Conservation (phyloP, 2,888 invertebrate species). For the Scelioninae gen. 2 region DNA sequence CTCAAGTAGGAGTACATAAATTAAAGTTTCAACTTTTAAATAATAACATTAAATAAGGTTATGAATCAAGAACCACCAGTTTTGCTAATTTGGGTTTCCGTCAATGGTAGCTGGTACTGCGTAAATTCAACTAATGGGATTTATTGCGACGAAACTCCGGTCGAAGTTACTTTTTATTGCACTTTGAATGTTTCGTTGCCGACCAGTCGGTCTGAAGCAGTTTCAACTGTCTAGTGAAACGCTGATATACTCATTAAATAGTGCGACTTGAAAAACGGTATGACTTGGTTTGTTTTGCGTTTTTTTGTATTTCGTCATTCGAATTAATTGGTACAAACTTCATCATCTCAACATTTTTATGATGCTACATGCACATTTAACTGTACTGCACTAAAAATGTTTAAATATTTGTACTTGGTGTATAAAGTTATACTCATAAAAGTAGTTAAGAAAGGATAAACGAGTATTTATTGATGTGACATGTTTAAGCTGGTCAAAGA, state of each 20-base stretch:
- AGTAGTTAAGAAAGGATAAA: too few species aligned
- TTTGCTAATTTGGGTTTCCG: constrained; percentile 46
- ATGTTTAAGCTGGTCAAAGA: too few species aligned
- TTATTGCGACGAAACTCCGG: constrained; percentile 65
- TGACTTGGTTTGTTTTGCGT: constrained; percentile 28
- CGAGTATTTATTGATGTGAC: too few species aligned
- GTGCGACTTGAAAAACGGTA: constrained; percentile 47
- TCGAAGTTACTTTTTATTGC: constrained; percentile 66
- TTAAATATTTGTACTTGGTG: too few species aligned
- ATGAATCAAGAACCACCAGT: constrained; percentile 39
- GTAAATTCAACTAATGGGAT: constrained; percentile 71
- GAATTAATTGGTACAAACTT: constrained; percentile 19
- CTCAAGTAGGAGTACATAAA: constrained; percentile 1
- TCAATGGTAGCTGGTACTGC: constrained; percentile 35
- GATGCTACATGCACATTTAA: too few species aligned
- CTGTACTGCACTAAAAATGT: too few species aligned
- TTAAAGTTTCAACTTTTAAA: constrained; percentile 3
- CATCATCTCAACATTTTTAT: too few species aligned
- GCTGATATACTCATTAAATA: constrained; percentile 56
- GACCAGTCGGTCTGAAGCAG: constrained; percentile 43
- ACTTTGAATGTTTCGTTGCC: constrained; percentile 59
- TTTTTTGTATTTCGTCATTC: constrained; percentile 2
- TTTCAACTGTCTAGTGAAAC: constrained; percentile 47
- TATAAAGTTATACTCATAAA: too few species aligned
- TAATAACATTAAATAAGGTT: constrained; percentile 36